Evolutionary conservation across 2,888 invertebrate species (phyloP).

Genomic region (Thera obeliscata): DNA sequence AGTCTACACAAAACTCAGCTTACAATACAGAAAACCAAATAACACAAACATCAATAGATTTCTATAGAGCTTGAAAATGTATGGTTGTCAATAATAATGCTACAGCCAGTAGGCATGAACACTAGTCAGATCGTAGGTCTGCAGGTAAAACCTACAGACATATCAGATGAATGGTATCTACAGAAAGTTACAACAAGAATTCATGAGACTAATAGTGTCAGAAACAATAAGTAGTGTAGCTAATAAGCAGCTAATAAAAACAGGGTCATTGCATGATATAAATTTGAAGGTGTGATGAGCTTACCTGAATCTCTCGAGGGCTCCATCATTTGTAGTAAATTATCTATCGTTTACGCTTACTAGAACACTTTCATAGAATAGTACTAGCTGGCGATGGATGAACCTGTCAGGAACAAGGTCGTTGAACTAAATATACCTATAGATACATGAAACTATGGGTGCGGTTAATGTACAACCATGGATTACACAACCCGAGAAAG

Average conservation of each 20-base stretch:
- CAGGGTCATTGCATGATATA: not conserved
- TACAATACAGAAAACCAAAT: no score
- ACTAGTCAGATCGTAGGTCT: no score
- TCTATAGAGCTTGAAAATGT: no score
- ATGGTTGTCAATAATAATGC: no score
- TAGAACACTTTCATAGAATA: conserved; percentile 77
- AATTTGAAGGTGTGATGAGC: conserved; percentile 38
- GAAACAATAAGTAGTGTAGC: not conserved
- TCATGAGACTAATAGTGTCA: not conserved
- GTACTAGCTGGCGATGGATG: conserved; percentile 81
- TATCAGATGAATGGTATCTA: no score
- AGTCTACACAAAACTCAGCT: no score
- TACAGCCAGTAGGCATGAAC: no score
- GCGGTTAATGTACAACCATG: no score
- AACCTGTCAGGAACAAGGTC: conserved; percentile 85
- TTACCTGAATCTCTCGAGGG: conserved; percentile 81
- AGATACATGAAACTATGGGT: conserved; percentile 63
- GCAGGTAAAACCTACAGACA: no score
- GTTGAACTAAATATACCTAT: conserved; percentile 83
- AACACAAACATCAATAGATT: no score
- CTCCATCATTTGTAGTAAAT: conserved; percentile 73
- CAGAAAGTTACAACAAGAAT: no score
- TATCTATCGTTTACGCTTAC: conserved; percentile 61
- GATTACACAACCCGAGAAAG: no score
- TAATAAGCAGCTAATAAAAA: not conserved